These are phyloP conservation scores for Apogon talboti DNA, from an alignment of 2,797 vertebrate species.

Conservation along the genomic window DNA sequence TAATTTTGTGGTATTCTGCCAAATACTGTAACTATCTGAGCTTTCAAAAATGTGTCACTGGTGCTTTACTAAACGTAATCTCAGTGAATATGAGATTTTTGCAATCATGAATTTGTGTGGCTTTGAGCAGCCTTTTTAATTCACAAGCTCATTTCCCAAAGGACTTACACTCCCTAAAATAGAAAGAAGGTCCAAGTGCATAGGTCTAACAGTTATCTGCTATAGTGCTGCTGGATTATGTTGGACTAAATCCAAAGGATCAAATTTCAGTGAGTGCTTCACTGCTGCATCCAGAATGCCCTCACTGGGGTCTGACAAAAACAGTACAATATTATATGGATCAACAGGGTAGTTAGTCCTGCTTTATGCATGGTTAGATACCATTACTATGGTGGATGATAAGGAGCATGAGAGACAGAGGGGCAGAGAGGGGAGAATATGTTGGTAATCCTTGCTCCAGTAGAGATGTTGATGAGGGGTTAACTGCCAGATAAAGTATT, in stretches of 20 bases:
- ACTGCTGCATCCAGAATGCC: slow-evolving; percentile 58
- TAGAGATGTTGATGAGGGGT: slow-evolving; percentile 71
- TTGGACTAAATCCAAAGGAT: slow-evolving; percentile 77
- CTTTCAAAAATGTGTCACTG: slow-evolving; percentile 56
- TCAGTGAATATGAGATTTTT: slow-evolving; percentile 64
- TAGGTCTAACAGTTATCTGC: slow-evolving; percentile 78
- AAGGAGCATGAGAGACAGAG: slow-evolving; percentile 33
- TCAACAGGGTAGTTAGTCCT: slow-evolving; percentile 75
- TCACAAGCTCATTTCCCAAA: slow-evolving; percentile 76
- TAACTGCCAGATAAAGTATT: slow-evolving; percentile 69
- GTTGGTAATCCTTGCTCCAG: slow-evolving; percentile 58
- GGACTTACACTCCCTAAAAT: slow-evolving; percentile 75
- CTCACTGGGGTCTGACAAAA: slow-evolving; percentile 67
- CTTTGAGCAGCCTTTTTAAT: slow-evolving; percentile 71
- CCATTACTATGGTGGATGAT: slow-evolving; percentile 49
- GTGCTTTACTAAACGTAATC: slow-evolving; percentile 59
- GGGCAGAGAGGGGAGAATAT: slow-evolving; percentile 36
- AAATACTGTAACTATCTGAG: slow-evolving; percentile 28
- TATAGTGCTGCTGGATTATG: slow-evolving; percentile 80
- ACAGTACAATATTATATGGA: slow-evolving; percentile 66
- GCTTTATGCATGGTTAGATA: slow-evolving; percentile 62
- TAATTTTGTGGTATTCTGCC: slow-evolving; percentile 25
- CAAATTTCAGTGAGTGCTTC: slow-evolving; percentile 80
- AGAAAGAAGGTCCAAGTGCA: slow-evolving; percentile 77
- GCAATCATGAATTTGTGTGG: slow-evolving; percentile 67